phyloP scores from a whole-genome alignment of 2,888 invertebrate genomes.

The Holacanthella duospinosa region DNA sequence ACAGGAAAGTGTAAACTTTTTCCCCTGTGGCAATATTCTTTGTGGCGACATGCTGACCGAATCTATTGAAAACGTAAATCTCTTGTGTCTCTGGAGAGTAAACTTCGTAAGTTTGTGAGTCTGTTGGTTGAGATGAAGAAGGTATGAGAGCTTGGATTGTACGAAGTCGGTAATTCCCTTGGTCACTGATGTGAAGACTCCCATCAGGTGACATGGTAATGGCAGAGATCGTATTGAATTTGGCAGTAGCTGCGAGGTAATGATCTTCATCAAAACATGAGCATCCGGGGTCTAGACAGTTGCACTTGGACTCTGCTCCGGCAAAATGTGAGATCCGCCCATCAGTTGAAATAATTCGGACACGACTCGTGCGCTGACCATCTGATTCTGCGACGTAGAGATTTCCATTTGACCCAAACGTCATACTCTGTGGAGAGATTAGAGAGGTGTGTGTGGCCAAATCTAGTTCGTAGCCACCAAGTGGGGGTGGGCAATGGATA shows the following conservation, averaged over 20 bases:
- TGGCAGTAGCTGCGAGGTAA: conserved; percentile 80
- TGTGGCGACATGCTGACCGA: conserved; percentile 89
- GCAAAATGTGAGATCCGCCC: conserved; percentile 88
- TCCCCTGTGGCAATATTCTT: conserved; percentile 91
- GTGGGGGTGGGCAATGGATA: conserved; percentile 76
- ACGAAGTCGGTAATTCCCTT: conserved; percentile 54
- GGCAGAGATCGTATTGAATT: conserved; percentile 87
- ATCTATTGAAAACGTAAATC: conserved; percentile 81
- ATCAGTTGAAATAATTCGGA: conserved; percentile 81
- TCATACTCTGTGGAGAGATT: conserved; percentile 84
- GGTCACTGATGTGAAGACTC: conserved; percentile 88
- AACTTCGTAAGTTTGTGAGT: conserved; percentile 77
- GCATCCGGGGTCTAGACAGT: conserved; percentile 80
- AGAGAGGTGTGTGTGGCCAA: conserved; percentile 81
- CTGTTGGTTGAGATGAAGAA: conserved; percentile 53
- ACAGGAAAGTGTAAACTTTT: conserved; percentile 83
- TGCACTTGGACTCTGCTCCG: conserved; percentile 86
- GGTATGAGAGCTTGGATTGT: conserved; percentile 83
- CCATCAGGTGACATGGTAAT: conserved; percentile 89
- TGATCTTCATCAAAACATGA: conserved; percentile 88
- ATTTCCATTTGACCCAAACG: conserved; percentile 83
- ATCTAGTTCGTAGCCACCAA: conserved; percentile 68
- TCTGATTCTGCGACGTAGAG: conserved; percentile 92
- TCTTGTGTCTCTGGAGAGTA: conserved; percentile 92
- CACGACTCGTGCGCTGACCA: conserved; percentile 83